These are phyloP conservation scores for Beris morrisii DNA, from an alignment of 2,888 invertebrate genomes.

Conservation along the genomic window DNA sequence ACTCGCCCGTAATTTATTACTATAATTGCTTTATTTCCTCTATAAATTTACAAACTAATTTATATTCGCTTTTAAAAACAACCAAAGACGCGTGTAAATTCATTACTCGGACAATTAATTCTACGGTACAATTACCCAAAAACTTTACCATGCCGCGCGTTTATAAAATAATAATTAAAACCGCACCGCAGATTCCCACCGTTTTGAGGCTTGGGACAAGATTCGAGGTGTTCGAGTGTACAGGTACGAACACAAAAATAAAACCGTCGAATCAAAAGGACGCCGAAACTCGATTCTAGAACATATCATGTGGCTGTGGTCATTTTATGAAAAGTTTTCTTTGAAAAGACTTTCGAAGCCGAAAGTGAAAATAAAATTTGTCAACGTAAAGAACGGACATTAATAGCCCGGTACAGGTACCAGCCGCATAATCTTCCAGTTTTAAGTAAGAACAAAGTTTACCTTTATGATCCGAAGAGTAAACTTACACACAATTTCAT, in stretches of 20 bases:
- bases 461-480: too few species aligned
- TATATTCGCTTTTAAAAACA: background rate
- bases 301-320: background rate
- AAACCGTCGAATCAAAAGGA: background rate
- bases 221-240: too few species aligned
- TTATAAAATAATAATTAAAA: conserved; percentile 31
- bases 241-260: background rate
- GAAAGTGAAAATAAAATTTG: conserved; percentile 33
- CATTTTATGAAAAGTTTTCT: background rate
- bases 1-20: too few species aligned
- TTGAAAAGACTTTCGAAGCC: background rate
- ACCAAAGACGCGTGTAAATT: background rate
- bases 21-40: too few species aligned
- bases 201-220: background rate
- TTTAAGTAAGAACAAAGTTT: too few species aligned
- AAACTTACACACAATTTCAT: background rate
- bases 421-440: too few species aligned
- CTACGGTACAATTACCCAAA: conserved; percentile 4
- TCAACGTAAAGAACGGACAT: conserved; percentile 4
- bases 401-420: conserved; percentile 2
- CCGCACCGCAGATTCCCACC: conserved; percentile 29
- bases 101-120: conserved; percentile 3
- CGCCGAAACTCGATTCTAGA: background rate
- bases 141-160: too few species aligned
- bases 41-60: too few species aligned